These are phyloP conservation scores for Harpagus bidentatus DNA, from an alignment of 2,113 vertebrate species.

Conservation along the genomic window DNA sequence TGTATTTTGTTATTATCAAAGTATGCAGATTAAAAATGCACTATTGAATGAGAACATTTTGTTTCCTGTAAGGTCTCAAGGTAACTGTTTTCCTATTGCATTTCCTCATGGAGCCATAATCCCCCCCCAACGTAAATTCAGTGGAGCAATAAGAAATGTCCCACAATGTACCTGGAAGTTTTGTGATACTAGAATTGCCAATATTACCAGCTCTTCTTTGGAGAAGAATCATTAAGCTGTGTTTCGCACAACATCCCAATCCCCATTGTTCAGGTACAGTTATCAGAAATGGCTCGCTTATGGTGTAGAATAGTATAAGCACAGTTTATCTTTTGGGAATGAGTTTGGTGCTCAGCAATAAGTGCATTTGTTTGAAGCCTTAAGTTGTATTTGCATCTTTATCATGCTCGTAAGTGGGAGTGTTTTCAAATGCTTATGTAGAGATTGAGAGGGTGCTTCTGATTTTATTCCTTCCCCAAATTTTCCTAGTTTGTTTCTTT, in stretches of 20 bases:
- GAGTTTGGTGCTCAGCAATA: not conserved
- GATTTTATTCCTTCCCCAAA: not conserved
- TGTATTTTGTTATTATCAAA: not conserved
- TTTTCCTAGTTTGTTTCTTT: not conserved
- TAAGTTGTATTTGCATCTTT: not conserved
- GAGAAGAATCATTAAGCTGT: not conserved
- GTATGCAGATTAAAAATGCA: not conserved
- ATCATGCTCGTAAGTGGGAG: not conserved
- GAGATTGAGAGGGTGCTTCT: not conserved
- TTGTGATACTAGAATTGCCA: not conserved
- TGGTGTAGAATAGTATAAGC: not conserved
- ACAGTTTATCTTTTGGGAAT: not conserved
- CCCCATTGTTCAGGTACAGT: not conserved
- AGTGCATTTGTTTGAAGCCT: not conserved
- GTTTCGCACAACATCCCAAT: not conserved
- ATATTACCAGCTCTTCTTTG: not conserved
- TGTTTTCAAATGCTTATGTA: not conserved
- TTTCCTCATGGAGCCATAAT: not conserved
- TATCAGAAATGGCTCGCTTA: not conserved
- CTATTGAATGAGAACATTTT: not conserved
- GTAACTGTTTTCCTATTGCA: not conserved
- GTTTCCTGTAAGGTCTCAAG: not conserved
- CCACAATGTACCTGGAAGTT: not conserved
- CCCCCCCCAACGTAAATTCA: fast-evolving
- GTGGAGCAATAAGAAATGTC: not conserved